A percentile compares a stretch with the other conserved stretches of the same genome.
Evolutionary conservation across 1,140 invertebrate species (phyloP).

Genomic region (Whitmania pigra): DNA sequence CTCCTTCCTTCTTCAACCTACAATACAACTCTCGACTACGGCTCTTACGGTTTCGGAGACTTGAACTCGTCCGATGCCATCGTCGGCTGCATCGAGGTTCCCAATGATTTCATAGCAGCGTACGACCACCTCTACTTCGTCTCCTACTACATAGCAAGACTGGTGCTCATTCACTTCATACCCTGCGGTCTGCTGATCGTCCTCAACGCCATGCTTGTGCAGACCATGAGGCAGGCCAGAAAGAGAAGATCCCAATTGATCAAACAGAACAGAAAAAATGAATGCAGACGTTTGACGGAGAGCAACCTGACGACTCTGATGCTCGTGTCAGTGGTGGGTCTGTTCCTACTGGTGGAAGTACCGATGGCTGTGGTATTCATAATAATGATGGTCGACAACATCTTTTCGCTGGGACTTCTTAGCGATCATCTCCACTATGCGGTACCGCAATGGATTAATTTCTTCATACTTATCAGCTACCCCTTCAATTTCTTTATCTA

Average conservation of each 20-base stretch:
- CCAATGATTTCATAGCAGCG: not conserved
- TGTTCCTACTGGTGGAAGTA: constrained; percentile 26
- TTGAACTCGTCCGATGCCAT: not conserved
- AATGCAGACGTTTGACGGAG: constrained; percentile 66
- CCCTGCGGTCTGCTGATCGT: constrained; percentile 71
- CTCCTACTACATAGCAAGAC: constrained; percentile 45
- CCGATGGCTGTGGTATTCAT: constrained; percentile 24
- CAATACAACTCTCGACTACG: not conserved
- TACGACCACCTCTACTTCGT: constrained; percentile 54
- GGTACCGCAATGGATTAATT: constrained; percentile 34
- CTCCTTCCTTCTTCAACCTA: not conserved
- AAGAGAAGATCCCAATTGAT: constrained; percentile 57
- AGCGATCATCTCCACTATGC: not conserved
- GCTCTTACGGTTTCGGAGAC: not conserved
- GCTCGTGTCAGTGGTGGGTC: constrained; percentile 53
- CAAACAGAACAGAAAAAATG: constrained; percentile 68
- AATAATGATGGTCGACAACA: constrained; percentile 22
- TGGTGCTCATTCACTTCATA: constrained; percentile 69
- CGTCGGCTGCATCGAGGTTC: constrained; percentile 15
- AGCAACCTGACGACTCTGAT: constrained; percentile 78
- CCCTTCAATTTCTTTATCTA: constrained; percentile 41
- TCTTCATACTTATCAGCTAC: constrained; percentile 74
- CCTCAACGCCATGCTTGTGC: constrained; percentile 67
- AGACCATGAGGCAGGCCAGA: constrained; percentile 64
- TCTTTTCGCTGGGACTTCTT: constrained; percentile 14